phyloP scores from a whole-genome alignment of 2,888 invertebrate species.

The Byasa hedistus region DNA sequence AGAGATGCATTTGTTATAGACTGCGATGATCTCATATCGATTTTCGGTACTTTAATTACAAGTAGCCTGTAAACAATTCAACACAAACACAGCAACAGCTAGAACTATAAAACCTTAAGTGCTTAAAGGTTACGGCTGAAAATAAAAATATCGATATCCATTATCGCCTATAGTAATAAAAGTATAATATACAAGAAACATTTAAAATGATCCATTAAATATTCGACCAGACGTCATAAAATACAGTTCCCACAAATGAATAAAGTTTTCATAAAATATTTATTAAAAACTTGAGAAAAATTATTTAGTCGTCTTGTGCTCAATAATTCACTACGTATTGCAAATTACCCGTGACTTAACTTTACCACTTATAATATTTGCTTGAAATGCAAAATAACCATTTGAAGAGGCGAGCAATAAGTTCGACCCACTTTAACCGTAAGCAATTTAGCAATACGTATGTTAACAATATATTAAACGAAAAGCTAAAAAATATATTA shows the following conservation, averaged over 20 bases:
- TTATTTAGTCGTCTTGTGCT: background rate
- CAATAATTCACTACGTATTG: background rate
- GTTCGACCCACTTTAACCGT: constrained; percentile 1
- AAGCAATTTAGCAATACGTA: background rate
- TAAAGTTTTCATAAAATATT: background rate
- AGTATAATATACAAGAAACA: constrained; percentile 13
- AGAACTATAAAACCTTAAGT: constrained; percentile 25
- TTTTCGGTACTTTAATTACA: background rate
- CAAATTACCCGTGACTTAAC: background rate
- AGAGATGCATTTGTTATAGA: background rate
- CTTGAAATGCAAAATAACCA: background rate
- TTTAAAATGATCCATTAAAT: constrained; percentile 21
- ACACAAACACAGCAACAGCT: constrained; percentile 5
- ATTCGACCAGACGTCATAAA: constrained; percentile 8
- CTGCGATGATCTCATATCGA: background rate
- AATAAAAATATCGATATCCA: constrained; percentile 25
- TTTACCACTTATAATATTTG: background rate
- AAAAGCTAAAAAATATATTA: no score
- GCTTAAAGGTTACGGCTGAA: constrained; percentile 20
- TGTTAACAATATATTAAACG: background rate
- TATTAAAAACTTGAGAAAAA: background rate
- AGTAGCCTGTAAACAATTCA: background rate
- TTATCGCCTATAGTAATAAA: constrained; percentile 29
- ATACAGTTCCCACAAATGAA: background rate
- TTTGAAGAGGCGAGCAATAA: background rate